phyloP scores from a whole-genome alignment of 92 coral and sea anemone species.

The Anthopleura xanthogrammica region DNA sequence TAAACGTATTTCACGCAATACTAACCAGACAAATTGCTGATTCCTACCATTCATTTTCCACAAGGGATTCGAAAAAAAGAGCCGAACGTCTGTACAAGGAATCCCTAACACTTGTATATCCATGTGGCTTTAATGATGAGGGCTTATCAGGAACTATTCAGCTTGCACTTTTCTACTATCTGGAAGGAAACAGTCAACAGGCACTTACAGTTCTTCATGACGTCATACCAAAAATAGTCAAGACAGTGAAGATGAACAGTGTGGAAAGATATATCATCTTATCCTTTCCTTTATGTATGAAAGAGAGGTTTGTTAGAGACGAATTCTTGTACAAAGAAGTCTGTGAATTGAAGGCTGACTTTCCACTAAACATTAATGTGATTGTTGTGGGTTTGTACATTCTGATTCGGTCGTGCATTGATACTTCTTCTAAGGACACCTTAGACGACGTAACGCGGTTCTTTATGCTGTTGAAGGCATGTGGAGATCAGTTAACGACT shows the following conservation, averaged over 20 bases:
- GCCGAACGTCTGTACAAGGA: conserved; percentile 20
- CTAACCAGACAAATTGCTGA: conserved; percentile 18
- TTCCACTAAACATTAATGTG: conserved; percentile 7
- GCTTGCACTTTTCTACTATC: conserved; percentile 19
- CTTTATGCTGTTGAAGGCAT: conserved; percentile 5
- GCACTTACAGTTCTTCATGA: conserved; percentile 25
- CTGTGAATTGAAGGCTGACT: conserved; percentile 10
- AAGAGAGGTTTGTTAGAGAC: conserved; percentile 15
- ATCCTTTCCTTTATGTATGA: conserved; percentile 13
- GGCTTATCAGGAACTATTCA: conserved; percentile 16
- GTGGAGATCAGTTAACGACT: conserved; percentile 20
- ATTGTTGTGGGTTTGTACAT: conserved; percentile 13
- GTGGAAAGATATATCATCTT: conserved; percentile 13
- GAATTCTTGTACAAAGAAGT: conserved; percentile 19
- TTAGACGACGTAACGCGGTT: conserved; percentile 12
- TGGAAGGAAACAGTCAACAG: conserved; percentile 8
- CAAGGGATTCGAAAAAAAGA: conserved; percentile 12
- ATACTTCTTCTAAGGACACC: conserved; percentile 5
- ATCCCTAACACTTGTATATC: conserved; percentile 18
- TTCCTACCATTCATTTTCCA: conserved; percentile 11
- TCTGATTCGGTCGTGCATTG: conserved; percentile 2
- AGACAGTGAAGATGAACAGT: conserved; percentile 19
- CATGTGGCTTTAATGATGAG: conserved; percentile 18
- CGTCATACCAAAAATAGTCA: neutral
- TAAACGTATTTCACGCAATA: neutral